A percentile compares a stretch with the other conserved stretches of the same genome.
phyloP scores from a whole-genome alignment of 2,113 vertebrate genomes.

The Cyphomyrus discorhynchus region DNA sequence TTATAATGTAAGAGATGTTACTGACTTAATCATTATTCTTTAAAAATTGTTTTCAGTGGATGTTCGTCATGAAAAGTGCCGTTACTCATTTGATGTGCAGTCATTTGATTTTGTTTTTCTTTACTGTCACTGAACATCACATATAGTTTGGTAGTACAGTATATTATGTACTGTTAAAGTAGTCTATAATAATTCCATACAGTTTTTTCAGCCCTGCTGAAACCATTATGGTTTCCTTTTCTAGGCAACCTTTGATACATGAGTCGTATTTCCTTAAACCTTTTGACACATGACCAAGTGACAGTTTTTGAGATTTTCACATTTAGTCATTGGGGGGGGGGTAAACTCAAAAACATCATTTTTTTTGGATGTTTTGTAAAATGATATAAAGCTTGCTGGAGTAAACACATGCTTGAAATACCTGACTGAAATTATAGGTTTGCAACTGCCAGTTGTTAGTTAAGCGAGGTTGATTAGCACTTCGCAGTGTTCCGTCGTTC shows the following conservation, averaged over 20 bases:
- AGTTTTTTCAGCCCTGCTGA: background rate
- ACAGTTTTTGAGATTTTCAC: background rate
- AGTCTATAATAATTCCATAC: background rate
- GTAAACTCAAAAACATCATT: background rate
- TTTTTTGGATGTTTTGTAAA: background rate
- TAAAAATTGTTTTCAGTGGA: background rate
- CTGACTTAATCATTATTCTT: background rate
- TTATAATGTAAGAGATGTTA: background rate
- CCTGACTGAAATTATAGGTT: background rate
- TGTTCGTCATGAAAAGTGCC: background rate
- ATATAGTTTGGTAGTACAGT: background rate
- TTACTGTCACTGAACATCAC: background rate
- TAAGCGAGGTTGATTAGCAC: conserved; percentile 9
- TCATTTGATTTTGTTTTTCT: background rate
- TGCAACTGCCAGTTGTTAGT: background rate
- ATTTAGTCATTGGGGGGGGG: background rate
- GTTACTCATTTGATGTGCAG: background rate
- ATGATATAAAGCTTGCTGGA: background rate
- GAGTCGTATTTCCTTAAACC: background rate
- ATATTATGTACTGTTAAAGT: background rate
- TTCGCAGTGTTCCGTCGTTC: background rate
- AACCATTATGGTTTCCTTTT: background rate
- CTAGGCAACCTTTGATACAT: background rate
- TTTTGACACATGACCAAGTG: background rate
- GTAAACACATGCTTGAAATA: background rate